Evolutionary conservation across 2,797 vertebrate species (phyloP).

Genomic region (Hephaestus fuliginosus): DNA sequence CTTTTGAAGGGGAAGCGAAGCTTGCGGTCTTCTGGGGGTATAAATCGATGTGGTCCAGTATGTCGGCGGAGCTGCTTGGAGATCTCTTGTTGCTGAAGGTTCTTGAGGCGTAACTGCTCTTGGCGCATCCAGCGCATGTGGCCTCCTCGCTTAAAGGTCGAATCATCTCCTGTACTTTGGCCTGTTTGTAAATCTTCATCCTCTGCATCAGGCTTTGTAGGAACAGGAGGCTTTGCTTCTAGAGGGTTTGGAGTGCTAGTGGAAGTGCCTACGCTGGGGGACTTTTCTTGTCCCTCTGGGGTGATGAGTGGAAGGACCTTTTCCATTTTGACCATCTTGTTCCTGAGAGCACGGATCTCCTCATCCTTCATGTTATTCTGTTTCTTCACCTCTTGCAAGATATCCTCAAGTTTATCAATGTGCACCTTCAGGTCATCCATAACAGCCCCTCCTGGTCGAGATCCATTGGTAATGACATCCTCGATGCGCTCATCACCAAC

Average conservation of each 20-base stretch:
- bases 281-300: constrained; percentile 75
- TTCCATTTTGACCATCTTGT: constrained; percentile 99
- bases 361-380: constrained; percentile 99
- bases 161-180: constrained; percentile 87
- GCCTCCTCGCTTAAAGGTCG: constrained; percentile 88
- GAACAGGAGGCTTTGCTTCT: constrained; percentile 73
- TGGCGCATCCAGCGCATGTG: constrained; percentile 96
- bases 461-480: constrained; percentile 88
- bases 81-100: constrained; percentile 97
- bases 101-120: constrained; percentile 95
- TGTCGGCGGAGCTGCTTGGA: constrained; percentile 95
- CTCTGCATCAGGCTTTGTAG: constrained; percentile 69
- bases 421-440: constrained; percentile 98
- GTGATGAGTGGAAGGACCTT: constrained; percentile 96
- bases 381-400: constrained; percentile 97
- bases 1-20: constrained; percentile 99
- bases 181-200: constrained; percentile 85
- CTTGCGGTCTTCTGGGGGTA: constrained; percentile 97
- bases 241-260: constrained; percentile 52
- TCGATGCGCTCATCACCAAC: constrained; percentile 97
- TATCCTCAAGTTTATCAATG: constrained; percentile 98
- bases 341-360: constrained; percentile 94
- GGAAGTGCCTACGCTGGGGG: constrained; percentile 1
- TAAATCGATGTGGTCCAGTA: constrained; percentile 94
- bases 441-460: constrained; percentile 85